phyloP scores from a whole-genome alignment of 2,797 vertebrate species.

The Podarcis lilfordi region DNA sequence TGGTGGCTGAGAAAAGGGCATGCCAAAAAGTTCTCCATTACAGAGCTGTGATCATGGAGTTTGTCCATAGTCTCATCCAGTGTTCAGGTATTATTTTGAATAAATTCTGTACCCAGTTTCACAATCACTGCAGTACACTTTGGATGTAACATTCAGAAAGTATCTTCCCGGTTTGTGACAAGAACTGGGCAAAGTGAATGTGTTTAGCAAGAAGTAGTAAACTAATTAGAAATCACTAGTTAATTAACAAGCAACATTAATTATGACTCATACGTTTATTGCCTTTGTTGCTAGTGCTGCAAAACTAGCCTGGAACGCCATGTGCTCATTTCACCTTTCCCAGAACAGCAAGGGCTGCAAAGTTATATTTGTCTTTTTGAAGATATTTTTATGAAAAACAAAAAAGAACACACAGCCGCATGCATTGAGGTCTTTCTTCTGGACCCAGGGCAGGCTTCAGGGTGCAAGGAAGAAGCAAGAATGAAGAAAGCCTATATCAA shows the following conservation, averaged over 20 bases:
- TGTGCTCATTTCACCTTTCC: neutral
- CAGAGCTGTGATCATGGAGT: neutral
- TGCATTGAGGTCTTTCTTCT: neutral
- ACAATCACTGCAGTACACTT: neutral
- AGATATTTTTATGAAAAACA: neutral
- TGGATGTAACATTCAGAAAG: neutral
- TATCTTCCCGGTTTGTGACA: neutral
- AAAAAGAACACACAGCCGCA: neutral
- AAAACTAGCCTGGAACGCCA: rapidly evolving
- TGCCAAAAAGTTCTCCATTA: neutral
- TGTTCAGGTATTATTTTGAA: neutral
- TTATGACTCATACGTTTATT: neutral
- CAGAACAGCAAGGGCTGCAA: neutral
- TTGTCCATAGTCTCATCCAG: neutral
- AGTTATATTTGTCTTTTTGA: neutral
- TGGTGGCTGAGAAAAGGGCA: neutral
- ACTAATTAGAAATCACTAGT: neutral
- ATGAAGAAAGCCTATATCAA: neutral
- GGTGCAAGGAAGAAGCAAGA: neutral
- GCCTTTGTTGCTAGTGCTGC: neutral
- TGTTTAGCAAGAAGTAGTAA: neutral
- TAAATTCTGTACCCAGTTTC: neutral
- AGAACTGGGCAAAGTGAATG: neutral
- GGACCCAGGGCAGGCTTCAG: neutral
- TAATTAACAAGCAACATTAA: neutral